Evolutionary conservation across 1,140 invertebrate species (phyloP), one percentile per base, ranked within the genome.

Genomic region (Pseudobourletiella spinata): DNA sequence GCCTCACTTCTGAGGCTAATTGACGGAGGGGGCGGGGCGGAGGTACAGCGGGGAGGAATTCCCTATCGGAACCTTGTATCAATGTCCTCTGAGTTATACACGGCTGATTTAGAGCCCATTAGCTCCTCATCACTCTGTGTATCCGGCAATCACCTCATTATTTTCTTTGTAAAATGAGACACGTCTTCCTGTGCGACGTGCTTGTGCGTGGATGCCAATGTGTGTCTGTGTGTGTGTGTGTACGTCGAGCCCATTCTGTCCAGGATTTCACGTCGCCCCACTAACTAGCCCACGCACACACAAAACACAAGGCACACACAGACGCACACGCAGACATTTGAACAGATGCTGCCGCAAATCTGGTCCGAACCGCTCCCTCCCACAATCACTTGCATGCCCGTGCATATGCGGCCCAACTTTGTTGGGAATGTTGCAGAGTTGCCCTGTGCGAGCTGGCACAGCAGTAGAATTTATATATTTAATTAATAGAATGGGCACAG

Each of bases 151-250:
- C 44, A 15, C 6, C 48, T 51, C 48, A 51, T 51, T 26, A 51
- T 46, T 46, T 24, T 22, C 48, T 51, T n/a, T 26, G 48, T 51
- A 26, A 51, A 46, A 51, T 51, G 48, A 51, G 48, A 51, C 48
- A 51, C 48, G 28, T 51, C 20, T 51, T 51, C 18, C 18, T 20
- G 15, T 20, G 6, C 18, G 8, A 8, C 6, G 8, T n/a, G 44
- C 44, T 46, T 20, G 6, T 20, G 4, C 44, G 8, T 39, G 35
- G 8, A 8, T 39, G 35, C n/a, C 35, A 39, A 8, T n/a, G 8
- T 39, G n/a, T n/a, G n/a, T n/a, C n/a, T n/a, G n/a, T n/a, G n/a
- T n/a, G n/a, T n/a, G n/a, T n/a, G n/a, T n/a, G 8, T 39, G 8
- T 11, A 39, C 35, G 8, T n/a, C 35, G n/a, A 39, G n/a, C 8